Evolutionary conservation across 2,888 invertebrate species (phyloP).

Genomic region (Barypeithes pellucidus): DNA sequence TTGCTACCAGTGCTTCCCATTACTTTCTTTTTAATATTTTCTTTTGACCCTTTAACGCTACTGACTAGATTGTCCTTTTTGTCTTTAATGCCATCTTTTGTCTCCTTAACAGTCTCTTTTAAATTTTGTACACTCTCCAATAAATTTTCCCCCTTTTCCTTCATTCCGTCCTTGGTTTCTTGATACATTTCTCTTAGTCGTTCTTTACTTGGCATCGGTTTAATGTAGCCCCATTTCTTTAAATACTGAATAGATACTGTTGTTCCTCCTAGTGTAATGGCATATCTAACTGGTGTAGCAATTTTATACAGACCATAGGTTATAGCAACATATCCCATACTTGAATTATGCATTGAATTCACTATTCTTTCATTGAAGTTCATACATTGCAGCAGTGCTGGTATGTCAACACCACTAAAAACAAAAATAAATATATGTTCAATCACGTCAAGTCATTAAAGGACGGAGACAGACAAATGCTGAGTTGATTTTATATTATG

Average conservation of each 20-base stretch:
- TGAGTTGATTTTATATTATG: too few relatives aligned
- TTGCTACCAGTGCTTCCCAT: constrained; percentile 24
- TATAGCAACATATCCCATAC: constrained; percentile 91
- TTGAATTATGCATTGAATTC: constrained; percentile 83
- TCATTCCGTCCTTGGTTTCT: constrained; percentile 76
- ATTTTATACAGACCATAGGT: constrained; percentile 96
- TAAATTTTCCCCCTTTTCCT: constrained; percentile 71
- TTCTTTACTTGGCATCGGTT: constrained; percentile 82
- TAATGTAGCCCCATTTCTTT: constrained; percentile 85
- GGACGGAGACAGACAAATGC: too few relatives aligned
- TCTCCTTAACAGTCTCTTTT: constrained; percentile 63
- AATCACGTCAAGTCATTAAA: too few relatives aligned
- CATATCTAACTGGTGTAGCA: constrained; percentile 91
- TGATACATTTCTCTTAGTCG: constrained; percentile 77
- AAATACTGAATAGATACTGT: constrained; percentile 89
- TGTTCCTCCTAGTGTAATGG: constrained; percentile 93
- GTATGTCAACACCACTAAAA: constrained; percentile 93
- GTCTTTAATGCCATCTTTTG: constrained; percentile 66
- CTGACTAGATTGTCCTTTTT: constrained; percentile 77
- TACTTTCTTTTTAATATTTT: constrained; percentile 47
- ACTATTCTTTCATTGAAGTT: constrained; percentile 86
- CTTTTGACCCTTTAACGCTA: constrained; percentile 74
- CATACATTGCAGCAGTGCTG: constrained; percentile 82
- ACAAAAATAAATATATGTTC: constrained; percentile 32
- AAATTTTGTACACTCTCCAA: constrained; percentile 50